These are phyloP conservation scores for Dicentrarchus labrax DNA, from an alignment of 2,113 vertebrate species.

Conservation along the genomic window DNA sequence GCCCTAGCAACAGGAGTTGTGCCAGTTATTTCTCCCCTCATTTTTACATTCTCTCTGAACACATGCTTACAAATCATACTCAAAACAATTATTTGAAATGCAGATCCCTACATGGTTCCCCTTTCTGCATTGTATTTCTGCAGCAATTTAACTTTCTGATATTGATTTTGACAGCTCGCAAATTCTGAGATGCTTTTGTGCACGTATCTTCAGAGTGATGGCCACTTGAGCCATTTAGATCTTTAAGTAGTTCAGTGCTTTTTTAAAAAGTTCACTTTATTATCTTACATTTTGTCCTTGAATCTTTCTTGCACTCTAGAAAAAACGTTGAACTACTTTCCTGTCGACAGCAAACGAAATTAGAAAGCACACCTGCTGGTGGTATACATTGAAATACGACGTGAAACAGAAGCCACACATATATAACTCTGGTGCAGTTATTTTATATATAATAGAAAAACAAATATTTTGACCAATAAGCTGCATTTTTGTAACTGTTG, in stretches of 20 bases:
- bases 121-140: not conserved
- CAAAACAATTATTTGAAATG: not conserved
- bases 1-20: conserved; percentile 53
- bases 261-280: not conserved
- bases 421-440: not conserved
- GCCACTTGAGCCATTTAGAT: not conserved
- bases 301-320: not conserved
- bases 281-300: not conserved
- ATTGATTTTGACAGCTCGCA: not conserved
- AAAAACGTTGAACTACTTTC: not conserved
- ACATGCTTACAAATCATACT: not conserved
- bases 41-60: conserved; percentile 6
- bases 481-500: not conserved
- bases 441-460: not conserved
- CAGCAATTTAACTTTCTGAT: not conserved
- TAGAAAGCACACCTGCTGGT: not conserved
- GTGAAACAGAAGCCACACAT: not conserved
- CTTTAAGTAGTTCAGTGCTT: not conserved
- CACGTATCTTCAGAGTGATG: not conserved
- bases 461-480: not conserved
- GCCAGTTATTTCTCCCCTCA: conserved; percentile 31
- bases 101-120: not conserved
- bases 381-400: not conserved
- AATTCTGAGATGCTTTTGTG: not conserved
- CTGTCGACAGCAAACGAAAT: not conserved